Base-by-base conservation (phyloP, 2,113 vertebrate genomes). In the Pelvicachromis taeniatus region DNA sequence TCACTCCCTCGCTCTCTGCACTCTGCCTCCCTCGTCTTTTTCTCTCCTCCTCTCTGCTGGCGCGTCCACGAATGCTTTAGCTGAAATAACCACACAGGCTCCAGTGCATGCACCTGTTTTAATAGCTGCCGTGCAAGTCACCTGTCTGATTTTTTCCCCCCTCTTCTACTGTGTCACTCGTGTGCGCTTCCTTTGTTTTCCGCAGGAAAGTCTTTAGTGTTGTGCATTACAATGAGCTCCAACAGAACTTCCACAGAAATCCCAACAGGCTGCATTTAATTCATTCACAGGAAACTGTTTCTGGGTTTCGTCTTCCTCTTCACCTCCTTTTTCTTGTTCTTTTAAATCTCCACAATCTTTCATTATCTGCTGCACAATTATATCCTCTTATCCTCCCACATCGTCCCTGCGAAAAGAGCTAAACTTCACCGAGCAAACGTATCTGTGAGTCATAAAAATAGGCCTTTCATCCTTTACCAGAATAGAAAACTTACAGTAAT, bases 281-380 rank as follows among this genome's bases (percentile, higher is more conserved):
- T 89, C 78, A 89, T 90, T 90, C 89, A 90, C 52, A 73, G 82
- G 88, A 85, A 65, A 35, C 81, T 75, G 42, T 80, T 65, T 58
- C 73, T 29, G 58, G 21, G 31, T 55, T 50, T 82, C 38, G 19
- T 61, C 78, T 80, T 50, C 48, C 78, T 80, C 78, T 82, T 83
- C 61, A 68, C 23, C 45, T 63, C 8, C 65, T 82, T 75, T 80
- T 86, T 21, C 54, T 78, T 77, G 63, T 77, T 68, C 75, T 78
- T 58, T 63, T 70, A 53, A 86, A 84, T 85, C 81, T 77, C 80
- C 70, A 38, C 83, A 84, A 29, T 80, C 86, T 93, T 83, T 92
- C 86, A 90, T 91, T 92, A 92, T 90, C 79, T 87, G 26, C 81
- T n/a, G 73, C 84, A 84, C 91, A 91, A 95, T 92, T 91, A 90